Conservation (phyloP, 1,140 invertebrate genomes). For the Pentalonia nigronervosa region DNA sequence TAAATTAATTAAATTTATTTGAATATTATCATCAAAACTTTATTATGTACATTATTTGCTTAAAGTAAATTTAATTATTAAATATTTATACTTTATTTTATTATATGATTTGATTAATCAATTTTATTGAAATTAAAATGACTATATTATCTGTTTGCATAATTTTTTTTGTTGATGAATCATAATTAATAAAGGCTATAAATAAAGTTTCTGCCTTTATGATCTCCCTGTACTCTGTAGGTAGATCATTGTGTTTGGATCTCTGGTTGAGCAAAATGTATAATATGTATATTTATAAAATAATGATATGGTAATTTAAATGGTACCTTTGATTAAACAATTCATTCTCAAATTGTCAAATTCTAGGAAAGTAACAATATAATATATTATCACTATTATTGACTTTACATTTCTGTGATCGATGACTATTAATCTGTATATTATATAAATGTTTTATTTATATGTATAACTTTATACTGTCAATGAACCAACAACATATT, state of each 20-base stretch:
- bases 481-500: too few species aligned
- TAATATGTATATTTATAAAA: neutral
- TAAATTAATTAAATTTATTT: neutral
- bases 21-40: neutral
- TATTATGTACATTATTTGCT: neutral
- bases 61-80: neutral
- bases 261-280: neutral
- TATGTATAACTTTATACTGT: too few species aligned
- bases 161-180: neutral
- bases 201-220: neutral
- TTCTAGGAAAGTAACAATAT: too few species aligned
- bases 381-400: too few species aligned
- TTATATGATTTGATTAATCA: neutral
- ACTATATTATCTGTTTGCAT: neutral
- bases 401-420: too few species aligned
- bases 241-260: neutral
- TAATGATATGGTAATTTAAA: too few species aligned
- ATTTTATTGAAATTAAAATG: conserved; percentile 7
- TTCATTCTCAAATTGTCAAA: too few species aligned
- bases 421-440: too few species aligned
- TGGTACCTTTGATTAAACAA: too few species aligned
- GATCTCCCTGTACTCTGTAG: neutral
- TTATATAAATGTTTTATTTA: too few species aligned
- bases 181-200: neutral
- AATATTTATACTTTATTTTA: neutral